Conservation (phyloP, 1,140 invertebrate species). For the Pseudomyrmex concolor region DNA sequence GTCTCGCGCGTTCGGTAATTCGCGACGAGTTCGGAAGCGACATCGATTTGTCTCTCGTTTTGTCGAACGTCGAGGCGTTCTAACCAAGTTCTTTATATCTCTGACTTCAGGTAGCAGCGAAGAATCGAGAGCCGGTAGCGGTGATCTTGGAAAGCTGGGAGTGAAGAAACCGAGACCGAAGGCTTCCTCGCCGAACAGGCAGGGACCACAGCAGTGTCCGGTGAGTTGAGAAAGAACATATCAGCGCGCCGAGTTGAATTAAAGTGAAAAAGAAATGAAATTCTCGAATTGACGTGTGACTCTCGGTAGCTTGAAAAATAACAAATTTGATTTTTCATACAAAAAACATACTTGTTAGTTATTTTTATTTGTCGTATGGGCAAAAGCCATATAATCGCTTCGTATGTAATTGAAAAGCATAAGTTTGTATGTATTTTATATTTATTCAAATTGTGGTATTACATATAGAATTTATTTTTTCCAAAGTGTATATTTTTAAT, state of each 20-base stretch:
- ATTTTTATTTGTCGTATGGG: no score
- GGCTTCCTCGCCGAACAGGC: slow-evolving; percentile 91
- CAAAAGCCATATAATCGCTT: no score
- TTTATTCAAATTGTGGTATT: background rate
- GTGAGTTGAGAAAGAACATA: slow-evolving; percentile 82
- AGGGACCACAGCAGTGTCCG: slow-evolving; percentile 92
- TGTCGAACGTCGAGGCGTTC: slow-evolving; percentile 46
- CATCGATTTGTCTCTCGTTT: slow-evolving; percentile 37
- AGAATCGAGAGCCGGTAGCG: slow-evolving; percentile 81
- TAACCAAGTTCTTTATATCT: slow-evolving; percentile 44
- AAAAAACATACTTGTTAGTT: no score
- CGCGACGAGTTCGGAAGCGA: slow-evolving; percentile 15
- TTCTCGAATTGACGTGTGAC: background rate
- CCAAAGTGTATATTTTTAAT: no score
- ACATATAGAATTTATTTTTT: background rate
- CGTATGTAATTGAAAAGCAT: no score
- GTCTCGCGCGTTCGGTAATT: slow-evolving; percentile 33
- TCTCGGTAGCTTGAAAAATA: background rate
- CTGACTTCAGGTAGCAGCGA: slow-evolving; percentile 83
- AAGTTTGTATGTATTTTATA: no score
- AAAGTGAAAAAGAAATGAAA: background rate
- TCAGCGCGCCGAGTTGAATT: background rate
- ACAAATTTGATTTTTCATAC: background rate
- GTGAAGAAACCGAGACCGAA: slow-evolving; percentile 90
- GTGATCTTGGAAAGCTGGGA: slow-evolving; percentile 83